Percentiles rank a stretch among this genome's conserved stretches.
phyloP scores from a whole-genome alignment of 2,888 invertebrate genomes.

The Aphodius granarius region DNA sequence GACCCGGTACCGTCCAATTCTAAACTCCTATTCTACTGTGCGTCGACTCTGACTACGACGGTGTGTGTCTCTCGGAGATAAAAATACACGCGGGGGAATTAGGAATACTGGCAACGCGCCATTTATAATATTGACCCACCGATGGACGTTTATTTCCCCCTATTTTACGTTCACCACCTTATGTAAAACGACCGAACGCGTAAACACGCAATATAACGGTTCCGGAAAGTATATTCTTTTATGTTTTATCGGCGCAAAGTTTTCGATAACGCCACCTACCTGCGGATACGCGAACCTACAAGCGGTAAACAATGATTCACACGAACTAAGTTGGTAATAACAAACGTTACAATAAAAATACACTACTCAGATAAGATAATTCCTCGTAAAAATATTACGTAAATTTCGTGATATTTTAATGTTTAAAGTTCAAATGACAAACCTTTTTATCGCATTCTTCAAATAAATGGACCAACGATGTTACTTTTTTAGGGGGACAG shows the following conservation, averaged over 20 bases:
- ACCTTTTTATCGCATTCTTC: neutral
- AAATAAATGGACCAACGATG: neutral
- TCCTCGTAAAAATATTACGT: neutral
- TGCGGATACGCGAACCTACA: neutral
- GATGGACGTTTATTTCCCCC: neutral
- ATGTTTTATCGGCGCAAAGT: neutral
- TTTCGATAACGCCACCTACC: neutral
- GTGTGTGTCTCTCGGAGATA: too few species aligned
- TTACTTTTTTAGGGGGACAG: neutral
- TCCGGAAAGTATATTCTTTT: neutral
- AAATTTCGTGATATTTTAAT: neutral
- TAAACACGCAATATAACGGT: neutral
- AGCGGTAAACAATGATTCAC: neutral
- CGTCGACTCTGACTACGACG: too few species aligned
- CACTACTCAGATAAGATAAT: neutral
- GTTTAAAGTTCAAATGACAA: neutral
- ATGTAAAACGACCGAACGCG: neutral
- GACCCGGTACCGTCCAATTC: too few species aligned
- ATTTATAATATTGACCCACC: neutral
- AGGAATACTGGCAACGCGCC: neutral
- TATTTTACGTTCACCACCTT: neutral
- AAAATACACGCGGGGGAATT: slow-evolving; percentile 5
- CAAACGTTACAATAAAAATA: too few species aligned
- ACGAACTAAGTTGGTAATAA: too few species aligned
- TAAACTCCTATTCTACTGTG: too few species aligned